Base-by-base conservation (phyloP, 2,797 vertebrate species). In the Dromococcyx pavoninus region DNA sequence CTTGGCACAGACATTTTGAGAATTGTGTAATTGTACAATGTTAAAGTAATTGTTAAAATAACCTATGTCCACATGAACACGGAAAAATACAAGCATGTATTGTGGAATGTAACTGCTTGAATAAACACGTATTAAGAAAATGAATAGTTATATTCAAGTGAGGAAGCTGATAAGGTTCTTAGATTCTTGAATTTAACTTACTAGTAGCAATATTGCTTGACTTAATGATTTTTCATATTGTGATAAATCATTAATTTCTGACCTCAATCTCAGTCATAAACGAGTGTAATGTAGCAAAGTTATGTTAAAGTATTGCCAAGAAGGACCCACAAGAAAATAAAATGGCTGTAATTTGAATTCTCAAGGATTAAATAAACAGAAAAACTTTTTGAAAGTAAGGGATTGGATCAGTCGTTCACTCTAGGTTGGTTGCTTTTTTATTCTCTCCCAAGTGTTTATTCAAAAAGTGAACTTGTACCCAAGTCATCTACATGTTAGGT, bases 311-410 rank as follows among this genome's bases (percentile, higher is more conserved):
- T 37, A 61, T 6, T 74, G 25, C 4, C 9, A n/a, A 24, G 77
- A 50, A 50, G 32, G 4, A 0, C 0, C 7, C 11, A 21, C 51
- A 58, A 0, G 14, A 81, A 74, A 79, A 51, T 30, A 17, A 73
- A 74, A 48, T 25, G 2, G 2, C 15, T 58, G 13, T 77, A 46
- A 65, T 67, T 77, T 88, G 21, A 84, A 35, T 80, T 51, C 33
- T 75, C 44, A 80, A 74, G 14, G 19, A 50, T 71, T 74, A 70
- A 69, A 60, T 66, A 44, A 64, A 57, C 18, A 74, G 17, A 66
- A 77, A 25, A 60, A 24, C 17, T 13, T 71, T 61, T 82, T 75
- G 25, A 39, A 88, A 39, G 4, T 2, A 25, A 71, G 69, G 64
- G 23, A 17, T 16, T 61, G 44, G 2, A 72, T 80, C 54, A 73